A percentile compares a stretch with the other conserved stretches of the same genome.
phyloP scores from a whole-genome alignment of 2,797 vertebrate genomes.

The Sebastes hopkinsi region DNA sequence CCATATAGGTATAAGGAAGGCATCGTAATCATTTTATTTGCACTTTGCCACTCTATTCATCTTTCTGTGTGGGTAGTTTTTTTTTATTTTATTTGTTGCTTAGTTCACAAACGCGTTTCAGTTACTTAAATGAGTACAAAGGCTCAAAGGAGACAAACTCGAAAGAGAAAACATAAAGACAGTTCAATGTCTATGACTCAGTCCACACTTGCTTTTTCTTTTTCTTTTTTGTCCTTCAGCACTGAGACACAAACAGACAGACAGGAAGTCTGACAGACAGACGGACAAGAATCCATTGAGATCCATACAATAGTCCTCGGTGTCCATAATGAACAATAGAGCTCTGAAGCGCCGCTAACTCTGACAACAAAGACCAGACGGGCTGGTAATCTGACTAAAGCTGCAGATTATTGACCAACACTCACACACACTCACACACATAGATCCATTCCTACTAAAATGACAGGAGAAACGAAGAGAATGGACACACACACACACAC shows the following conservation, averaged over 20 bases:
- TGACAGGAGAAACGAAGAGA: slow-evolving; percentile 30
- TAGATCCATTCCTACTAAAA: slow-evolving; percentile 35
- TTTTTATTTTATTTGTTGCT: not conserved
- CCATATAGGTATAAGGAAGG: not conserved
- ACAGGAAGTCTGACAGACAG: slow-evolving; percentile 22
- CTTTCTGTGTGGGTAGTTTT: not conserved
- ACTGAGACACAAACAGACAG: not conserved
- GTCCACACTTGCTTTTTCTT: not conserved
- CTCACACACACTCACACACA: slow-evolving; percentile 21
- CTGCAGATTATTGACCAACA: slow-evolving; percentile 78
- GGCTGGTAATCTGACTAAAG: slow-evolving; percentile 79
- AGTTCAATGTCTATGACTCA: not conserved
- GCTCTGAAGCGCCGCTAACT: slow-evolving; percentile 53
- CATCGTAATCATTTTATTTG: slow-evolving; percentile 4
- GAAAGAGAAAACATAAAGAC: not conserved
- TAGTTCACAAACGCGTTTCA: not conserved
- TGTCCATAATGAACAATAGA: slow-evolving; percentile 70
- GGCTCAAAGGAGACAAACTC: not conserved
- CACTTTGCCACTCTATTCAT: not conserved
- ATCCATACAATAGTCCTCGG: slow-evolving; percentile 51
- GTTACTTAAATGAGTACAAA: slow-evolving; percentile 3
- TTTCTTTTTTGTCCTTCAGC: not conserved
- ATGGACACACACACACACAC: not conserved
- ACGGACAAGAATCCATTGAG: slow-evolving; percentile 53
- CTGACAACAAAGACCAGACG: slow-evolving; percentile 65